Conservation (phyloP, 92 coral and sea anemone genomes). For the Heteractis magnifica region DNA sequence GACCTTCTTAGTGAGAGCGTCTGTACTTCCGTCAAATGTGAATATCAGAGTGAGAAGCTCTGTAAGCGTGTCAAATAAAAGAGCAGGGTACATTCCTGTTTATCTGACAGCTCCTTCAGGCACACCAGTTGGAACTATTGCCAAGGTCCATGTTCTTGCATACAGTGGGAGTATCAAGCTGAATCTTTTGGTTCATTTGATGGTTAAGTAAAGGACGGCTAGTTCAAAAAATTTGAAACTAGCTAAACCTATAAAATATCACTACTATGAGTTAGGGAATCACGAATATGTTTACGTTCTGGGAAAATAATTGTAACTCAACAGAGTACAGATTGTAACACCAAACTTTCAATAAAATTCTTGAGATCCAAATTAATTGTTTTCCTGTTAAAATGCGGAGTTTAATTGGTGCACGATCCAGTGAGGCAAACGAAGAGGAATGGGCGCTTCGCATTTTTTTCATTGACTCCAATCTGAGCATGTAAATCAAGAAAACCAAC, state of each 20-base stretch:
- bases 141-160: slow-evolving; percentile 20
- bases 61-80: neutral
- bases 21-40: slow-evolving; percentile 11
- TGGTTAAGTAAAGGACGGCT: slow-evolving; percentile 13
- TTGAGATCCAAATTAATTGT: too few relatives aligned
- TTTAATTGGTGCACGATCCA: too few relatives aligned
- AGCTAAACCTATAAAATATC: neutral
- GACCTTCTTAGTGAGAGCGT: slow-evolving; percentile 3
- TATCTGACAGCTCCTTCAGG: slow-evolving; percentile 1
- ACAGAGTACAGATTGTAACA: too few relatives aligned
- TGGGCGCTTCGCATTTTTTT: too few relatives aligned
- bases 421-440: too few relatives aligned
- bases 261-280: too few relatives aligned
- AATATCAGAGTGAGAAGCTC: too few relatives aligned
- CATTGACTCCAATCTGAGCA: too few relatives aligned
- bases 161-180: slow-evolving; percentile 9
- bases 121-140: slow-evolving; percentile 16
- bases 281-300: neutral
- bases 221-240: neutral
- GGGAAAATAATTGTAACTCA: too few relatives aligned
- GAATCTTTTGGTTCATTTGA: slow-evolving; percentile 10
- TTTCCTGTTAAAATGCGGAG: too few relatives aligned
- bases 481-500: neutral
- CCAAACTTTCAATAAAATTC: too few relatives aligned
- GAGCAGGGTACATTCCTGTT: slow-evolving; percentile 2